phyloP scores from a whole-genome alignment of 2,113 vertebrate species.

The Dromas ardeola region DNA sequence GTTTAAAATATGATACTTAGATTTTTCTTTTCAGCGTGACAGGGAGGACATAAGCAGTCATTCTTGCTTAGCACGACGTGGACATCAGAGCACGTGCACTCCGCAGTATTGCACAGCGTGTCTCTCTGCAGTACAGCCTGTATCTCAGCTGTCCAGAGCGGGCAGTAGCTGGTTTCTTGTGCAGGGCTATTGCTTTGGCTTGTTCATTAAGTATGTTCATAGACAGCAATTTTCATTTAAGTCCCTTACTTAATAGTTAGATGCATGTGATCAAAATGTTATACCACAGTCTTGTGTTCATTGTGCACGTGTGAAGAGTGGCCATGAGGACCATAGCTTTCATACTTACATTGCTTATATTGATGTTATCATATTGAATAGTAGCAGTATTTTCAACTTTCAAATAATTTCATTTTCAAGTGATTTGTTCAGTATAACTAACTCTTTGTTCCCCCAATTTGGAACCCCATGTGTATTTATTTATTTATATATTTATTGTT shows the following conservation, averaged over 20 bases:
- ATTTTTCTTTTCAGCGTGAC: neutral
- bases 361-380: neutral
- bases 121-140: neutral
- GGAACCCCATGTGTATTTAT: neutral
- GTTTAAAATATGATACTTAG: neutral
- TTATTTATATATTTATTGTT: neutral
- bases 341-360: neutral
- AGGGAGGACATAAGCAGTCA: no score
- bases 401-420: neutral
- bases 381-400: neutral
- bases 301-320: neutral
- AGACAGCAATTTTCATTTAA: neutral
- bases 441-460: neutral
- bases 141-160: neutral
- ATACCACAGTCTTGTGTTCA: neutral
- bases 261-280: neutral
- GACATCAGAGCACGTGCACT: neutral
- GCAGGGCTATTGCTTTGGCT: neutral
- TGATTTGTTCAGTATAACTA: neutral
- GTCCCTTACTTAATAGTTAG: neutral
- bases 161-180: neutral
- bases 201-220: neutral
- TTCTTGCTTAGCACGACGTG: neutral
- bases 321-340: neutral
- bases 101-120: rapidly evolving